These are phyloP conservation scores for Melanaphis sacchari DNA, from an alignment of 1,140 invertebrate species.

Conservation along the genomic window DNA sequence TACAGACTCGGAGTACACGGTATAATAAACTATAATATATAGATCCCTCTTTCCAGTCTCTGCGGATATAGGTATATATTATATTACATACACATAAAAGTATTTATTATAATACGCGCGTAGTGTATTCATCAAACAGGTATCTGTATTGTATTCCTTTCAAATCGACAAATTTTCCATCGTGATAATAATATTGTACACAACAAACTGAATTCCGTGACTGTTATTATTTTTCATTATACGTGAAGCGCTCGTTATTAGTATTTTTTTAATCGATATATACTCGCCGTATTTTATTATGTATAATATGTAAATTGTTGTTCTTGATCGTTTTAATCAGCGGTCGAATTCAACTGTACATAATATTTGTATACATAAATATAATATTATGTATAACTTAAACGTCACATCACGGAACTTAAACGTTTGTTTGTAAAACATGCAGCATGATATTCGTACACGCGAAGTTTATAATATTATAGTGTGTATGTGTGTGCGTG, in stretches of 20 bases:
- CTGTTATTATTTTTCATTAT: background rate
- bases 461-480: constrained; percentile 10
- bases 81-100: background rate
- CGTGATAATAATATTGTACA: constrained; percentile 18
- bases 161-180: background rate
- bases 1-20: background rate
- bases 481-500: background rate
- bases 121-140: background rate
- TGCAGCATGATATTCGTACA: background rate
- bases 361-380: background rate
- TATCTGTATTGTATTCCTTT: background rate
- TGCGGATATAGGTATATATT: background rate
- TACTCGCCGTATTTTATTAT: background rate
- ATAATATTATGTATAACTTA: background rate
- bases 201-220: background rate
- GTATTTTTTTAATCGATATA: background rate
- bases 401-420: background rate
- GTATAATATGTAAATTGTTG: background rate
- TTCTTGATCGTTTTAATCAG: constrained; percentile 13
- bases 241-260: background rate
- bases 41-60: background rate
- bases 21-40: constrained; percentile 14
- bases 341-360: background rate
- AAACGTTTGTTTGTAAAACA: background rate
- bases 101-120: background rate